Conservation (phyloP, 2,113 vertebrate genomes). For the Aspiorhynchus laticeps region DNA sequence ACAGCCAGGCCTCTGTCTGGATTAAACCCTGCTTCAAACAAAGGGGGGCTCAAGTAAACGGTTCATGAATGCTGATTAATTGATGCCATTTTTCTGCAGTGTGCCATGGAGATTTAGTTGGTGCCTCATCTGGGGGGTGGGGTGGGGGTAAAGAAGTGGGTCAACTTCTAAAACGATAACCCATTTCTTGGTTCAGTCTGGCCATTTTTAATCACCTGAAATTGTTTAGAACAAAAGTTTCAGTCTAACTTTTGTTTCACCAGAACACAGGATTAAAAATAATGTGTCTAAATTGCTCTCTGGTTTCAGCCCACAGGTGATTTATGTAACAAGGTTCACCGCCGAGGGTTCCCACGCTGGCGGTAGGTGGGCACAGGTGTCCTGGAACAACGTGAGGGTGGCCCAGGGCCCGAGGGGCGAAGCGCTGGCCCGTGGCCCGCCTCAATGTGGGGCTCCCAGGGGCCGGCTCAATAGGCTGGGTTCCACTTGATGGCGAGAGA, state of each 20-base stretch:
- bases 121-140: conserved; percentile 50
- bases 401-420: conserved; percentile 82
- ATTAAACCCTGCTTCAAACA: conserved; percentile 75
- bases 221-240: background rate
- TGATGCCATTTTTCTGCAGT: conserved; percentile 80
- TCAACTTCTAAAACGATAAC: conserved; percentile 46
- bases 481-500: conserved; percentile 97
- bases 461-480: conserved; percentile 90
- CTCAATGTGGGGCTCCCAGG: conserved; percentile 91
- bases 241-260: background rate
- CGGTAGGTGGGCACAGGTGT: conserved; percentile 82
- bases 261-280: background rate
- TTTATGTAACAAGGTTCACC: conserved; percentile 67
- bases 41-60: conserved; percentile 81
- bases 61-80: conserved; percentile 86
- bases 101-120: conserved; percentile 76
- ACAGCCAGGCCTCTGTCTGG: conserved; percentile 82
- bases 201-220: background rate
- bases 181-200: background rate
- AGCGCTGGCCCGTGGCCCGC: conserved; percentile 90
- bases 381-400: conserved; percentile 85
- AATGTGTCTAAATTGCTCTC: conserved; percentile 28
- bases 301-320: conserved; percentile 45
- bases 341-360: conserved; percentile 75
- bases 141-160: conserved; percentile 43